Evolutionary conservation across 2,113 vertebrate genomes (phyloP).

Genomic region (Pelmatolapia mariae): DNA sequence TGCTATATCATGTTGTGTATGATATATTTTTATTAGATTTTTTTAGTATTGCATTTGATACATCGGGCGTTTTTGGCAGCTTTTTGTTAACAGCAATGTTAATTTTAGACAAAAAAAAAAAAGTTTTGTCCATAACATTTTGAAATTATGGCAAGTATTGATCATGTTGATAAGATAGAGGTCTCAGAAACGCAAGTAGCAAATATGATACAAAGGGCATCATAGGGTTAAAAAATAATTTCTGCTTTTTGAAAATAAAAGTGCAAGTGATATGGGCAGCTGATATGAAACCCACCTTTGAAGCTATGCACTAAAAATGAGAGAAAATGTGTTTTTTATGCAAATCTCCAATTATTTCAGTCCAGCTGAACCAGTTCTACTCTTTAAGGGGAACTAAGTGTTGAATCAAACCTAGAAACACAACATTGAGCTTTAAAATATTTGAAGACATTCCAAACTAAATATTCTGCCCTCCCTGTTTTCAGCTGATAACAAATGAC

Average conservation of each 20-base stretch:
- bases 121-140: not conserved
- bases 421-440: slow-evolving; percentile 8
- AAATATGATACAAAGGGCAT: not conserved
- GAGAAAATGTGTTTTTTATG: not conserved
- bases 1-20: no score
- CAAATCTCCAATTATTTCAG: not conserved
- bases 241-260: not conserved
- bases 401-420: not conserved
- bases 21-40: no score
- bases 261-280: not conserved
- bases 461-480: slow-evolving; percentile 47
- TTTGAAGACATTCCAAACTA: slow-evolving; percentile 20
- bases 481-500: slow-evolving; percentile 57
- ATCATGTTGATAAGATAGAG: not conserved
- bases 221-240: not conserved
- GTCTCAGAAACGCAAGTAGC: not conserved
- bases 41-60: no score
- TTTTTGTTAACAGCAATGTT: not conserved
- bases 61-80: not conserved
- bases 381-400: not conserved
- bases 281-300: not conserved
- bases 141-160: not conserved
- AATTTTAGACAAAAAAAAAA: not conserved
- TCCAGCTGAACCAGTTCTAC: not conserved
- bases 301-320: not conserved